Evolutionary conservation across 2,113 vertebrate genomes (phyloP).

Genomic region (Tetrao urogallus): DNA sequence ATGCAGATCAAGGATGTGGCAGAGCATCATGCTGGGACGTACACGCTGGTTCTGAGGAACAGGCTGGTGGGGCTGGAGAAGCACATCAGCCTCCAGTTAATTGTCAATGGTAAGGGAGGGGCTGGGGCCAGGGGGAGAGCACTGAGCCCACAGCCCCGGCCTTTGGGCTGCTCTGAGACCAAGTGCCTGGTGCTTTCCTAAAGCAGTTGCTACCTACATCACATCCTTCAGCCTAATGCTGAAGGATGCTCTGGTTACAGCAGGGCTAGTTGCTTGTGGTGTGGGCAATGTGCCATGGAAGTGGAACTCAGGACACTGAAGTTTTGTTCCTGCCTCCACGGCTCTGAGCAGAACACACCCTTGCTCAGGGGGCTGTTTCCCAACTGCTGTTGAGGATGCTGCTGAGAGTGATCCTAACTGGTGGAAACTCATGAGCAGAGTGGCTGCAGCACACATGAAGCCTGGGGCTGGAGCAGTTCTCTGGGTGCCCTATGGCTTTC

Average conservation of each 20-base stretch:
- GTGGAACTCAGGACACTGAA: neutral
- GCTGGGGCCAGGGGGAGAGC: fast-evolving
- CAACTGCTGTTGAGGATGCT: neutral
- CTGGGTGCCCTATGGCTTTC: neutral
- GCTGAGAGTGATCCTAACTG: neutral
- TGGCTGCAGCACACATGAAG: neutral
- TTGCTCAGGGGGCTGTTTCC: neutral
- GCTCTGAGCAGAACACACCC: neutral
- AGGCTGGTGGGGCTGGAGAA: constrained; percentile 80
- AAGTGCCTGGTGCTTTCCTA: neutral
- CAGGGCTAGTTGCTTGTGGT: neutral
- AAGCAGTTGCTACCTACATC: neutral
- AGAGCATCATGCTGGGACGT: constrained; percentile 86
- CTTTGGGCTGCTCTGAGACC: neutral
- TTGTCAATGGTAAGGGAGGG: constrained; percentile 88
- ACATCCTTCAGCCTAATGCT: neutral
- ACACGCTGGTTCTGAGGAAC: constrained; percentile 87
- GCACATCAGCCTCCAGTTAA: constrained; percentile 86
- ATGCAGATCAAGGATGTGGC: constrained; percentile 93
- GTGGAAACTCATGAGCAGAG: neutral
- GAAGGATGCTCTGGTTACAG: neutral
- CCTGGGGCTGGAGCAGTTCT: neutral
- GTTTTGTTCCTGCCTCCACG: neutral
- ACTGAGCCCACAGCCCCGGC: neutral
- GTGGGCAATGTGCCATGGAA: fast-evolving